Evolutionary conservation across 2,113 vertebrate species (phyloP).

Genomic region (Tonatia bakeri): DNA sequence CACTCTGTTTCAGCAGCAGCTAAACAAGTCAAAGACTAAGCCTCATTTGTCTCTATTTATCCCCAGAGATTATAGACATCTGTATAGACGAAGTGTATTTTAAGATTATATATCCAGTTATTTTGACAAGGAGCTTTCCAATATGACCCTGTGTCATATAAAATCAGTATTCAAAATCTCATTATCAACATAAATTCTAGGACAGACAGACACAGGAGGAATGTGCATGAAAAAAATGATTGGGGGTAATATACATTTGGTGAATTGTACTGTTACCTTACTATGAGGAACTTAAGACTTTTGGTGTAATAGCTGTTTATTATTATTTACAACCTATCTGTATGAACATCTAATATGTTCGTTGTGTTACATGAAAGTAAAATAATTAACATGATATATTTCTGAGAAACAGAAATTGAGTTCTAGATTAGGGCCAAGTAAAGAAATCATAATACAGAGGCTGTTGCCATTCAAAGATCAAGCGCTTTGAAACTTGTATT

Average conservation of each 20-base stretch:
- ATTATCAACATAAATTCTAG: constrained; percentile 31
- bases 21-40: constrained; percentile 56
- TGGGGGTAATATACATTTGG: background rate
- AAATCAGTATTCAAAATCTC: constrained; percentile 9
- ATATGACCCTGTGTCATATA: background rate
- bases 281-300: background rate
- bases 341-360: background rate
- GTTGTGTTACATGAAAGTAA: background rate
- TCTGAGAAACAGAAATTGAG: background rate
- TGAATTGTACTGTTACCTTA: background rate
- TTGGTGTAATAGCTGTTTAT: background rate
- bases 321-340: background rate
- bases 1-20: constrained; percentile 39
- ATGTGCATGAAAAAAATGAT: constrained; percentile 3
- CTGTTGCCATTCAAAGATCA: background rate
- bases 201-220: constrained; percentile 4
- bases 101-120: constrained; percentile 32
- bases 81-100: constrained; percentile 37
- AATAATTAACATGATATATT: constrained; percentile 25
- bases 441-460: background rate
- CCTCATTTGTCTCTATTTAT: constrained; percentile 61
- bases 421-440: background rate
- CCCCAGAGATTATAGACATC: constrained; percentile 58
- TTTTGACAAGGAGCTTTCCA: constrained; percentile 49
- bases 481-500: background rate